Conservation (phyloP, 2,797 vertebrate genomes). For the Tokudaia tokunoshimensis region DNA sequence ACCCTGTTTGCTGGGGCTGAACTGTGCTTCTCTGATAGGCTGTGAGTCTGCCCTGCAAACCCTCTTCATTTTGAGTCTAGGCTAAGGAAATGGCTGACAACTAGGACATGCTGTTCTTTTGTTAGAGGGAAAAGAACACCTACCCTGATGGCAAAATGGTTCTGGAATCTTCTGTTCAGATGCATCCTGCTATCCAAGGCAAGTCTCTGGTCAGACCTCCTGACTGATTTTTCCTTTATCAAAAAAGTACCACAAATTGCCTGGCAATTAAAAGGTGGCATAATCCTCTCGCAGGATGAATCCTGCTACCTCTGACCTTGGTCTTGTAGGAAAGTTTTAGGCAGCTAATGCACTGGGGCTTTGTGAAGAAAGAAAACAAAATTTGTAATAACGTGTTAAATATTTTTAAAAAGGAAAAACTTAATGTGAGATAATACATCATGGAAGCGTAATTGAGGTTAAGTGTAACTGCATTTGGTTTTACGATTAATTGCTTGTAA, state of each 20-base stretch:
- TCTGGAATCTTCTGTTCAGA: not conserved
- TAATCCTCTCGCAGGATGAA: not conserved
- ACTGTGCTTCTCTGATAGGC: not conserved
- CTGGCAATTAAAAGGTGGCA: not conserved
- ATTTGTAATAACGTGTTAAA: not conserved
- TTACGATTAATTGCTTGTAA: not conserved
- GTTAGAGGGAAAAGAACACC: not conserved
- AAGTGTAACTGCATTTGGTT: not conserved
- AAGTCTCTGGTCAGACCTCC: not conserved
- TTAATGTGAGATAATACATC: not conserved
- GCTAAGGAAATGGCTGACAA: not conserved
- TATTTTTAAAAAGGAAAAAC: not conserved
- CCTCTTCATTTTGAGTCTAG: not conserved
- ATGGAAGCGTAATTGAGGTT: not conserved
- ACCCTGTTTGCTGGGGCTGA: not conserved
- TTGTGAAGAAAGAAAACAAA: constrained; percentile 28
- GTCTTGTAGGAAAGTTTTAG: not conserved
- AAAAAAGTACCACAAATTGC: not conserved
- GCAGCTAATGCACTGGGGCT: not conserved
- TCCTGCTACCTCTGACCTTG: not conserved
- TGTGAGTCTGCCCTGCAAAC: not conserved
- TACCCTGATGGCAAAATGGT: not conserved
- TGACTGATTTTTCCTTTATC: not conserved
- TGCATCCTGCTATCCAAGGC: not conserved
- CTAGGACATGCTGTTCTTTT: not conserved